These are phyloP conservation scores for Nemotelus pantherinus DNA, from an alignment of 2,888 invertebrate genomes.

Conservation along the genomic window DNA sequence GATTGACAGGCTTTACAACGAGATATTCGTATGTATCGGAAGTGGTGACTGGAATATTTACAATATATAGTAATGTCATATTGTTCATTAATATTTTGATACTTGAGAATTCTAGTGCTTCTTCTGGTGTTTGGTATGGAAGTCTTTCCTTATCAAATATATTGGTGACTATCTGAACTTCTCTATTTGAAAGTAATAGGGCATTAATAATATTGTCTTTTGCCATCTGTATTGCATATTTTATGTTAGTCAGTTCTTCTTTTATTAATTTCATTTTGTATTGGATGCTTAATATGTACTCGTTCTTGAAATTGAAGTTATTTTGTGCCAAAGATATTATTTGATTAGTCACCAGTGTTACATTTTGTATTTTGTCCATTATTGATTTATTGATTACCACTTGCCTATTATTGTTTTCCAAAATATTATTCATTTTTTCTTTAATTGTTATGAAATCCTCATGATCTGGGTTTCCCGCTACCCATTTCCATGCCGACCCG, in stretches of 20 bases:
- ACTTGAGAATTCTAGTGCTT: constrained; percentile 52
- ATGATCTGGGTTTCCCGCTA: constrained; percentile 20
- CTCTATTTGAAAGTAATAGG: constrained; percentile 48
- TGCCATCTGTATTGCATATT: constrained; percentile 50
- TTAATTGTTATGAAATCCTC: constrained; percentile 2
- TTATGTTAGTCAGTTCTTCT: constrained; percentile 48
- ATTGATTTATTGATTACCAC: constrained; percentile 14
- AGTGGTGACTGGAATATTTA: constrained; percentile 50
- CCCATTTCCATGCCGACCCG: constrained; percentile 12
- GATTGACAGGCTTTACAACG: constrained; percentile 48
- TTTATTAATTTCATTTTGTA: constrained; percentile 49
- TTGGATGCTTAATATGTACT: constrained; percentile 23
- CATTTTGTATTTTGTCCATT: background rate
- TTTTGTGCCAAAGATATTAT: background rate
- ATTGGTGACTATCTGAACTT: constrained; percentile 47
- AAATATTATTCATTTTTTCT: constrained; percentile 13
- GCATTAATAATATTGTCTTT: constrained; percentile 50
- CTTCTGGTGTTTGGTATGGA: constrained; percentile 49
- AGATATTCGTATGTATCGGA: constrained; percentile 47
- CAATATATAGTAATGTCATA: constrained; percentile 49
- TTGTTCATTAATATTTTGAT: constrained; percentile 51
- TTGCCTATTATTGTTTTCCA: constrained; percentile 20
- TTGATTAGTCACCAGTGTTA: constrained; percentile 8
- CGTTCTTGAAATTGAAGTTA: background rate
- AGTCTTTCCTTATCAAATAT: constrained; percentile 48